Conservation (phyloP, 2,797 vertebrate species). For the Champsocephalus esox region DNA sequence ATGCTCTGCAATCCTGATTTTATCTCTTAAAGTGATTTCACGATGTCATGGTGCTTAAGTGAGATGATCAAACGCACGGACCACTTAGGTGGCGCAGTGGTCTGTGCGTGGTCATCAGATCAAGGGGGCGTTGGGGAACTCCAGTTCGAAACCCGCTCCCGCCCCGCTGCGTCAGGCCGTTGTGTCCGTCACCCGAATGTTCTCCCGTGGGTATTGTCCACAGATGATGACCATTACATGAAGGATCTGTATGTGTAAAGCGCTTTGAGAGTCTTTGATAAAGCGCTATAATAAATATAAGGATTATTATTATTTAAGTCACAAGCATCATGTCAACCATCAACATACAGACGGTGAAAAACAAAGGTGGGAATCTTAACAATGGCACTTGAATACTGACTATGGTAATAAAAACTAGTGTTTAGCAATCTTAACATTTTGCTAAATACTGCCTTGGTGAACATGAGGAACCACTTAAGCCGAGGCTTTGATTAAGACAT, state of each 20-base stretch:
- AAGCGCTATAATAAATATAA: too few species aligned
- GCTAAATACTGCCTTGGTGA: neutral
- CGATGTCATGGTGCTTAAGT: neutral
- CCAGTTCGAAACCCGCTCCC: too few species aligned
- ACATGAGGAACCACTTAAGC: constrained; percentile 21
- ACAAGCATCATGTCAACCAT: neutral
- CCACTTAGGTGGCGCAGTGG: too few species aligned
- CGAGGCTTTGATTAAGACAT: neutral
- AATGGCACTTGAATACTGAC: neutral
- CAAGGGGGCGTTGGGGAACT: too few species aligned
- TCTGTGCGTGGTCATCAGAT: too few species aligned
- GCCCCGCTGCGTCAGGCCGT: too few species aligned
- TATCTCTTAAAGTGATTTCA: neutral
- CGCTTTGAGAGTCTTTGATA: too few species aligned
- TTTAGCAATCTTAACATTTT: neutral
- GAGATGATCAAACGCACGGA: too few species aligned
- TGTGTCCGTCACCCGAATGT: too few species aligned
- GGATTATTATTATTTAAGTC: neutral
- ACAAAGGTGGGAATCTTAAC: neutral
- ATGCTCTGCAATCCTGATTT: neutral
- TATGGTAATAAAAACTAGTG: neutral
- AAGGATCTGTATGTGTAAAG: too few species aligned
- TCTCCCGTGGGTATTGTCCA: too few species aligned
- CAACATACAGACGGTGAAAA: constrained; percentile 8
- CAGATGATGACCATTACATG: too few species aligned